Evolutionary conservation across 2,888 invertebrate species (phyloP).

Genomic region (Caenorhabditis doughertyi): DNA sequence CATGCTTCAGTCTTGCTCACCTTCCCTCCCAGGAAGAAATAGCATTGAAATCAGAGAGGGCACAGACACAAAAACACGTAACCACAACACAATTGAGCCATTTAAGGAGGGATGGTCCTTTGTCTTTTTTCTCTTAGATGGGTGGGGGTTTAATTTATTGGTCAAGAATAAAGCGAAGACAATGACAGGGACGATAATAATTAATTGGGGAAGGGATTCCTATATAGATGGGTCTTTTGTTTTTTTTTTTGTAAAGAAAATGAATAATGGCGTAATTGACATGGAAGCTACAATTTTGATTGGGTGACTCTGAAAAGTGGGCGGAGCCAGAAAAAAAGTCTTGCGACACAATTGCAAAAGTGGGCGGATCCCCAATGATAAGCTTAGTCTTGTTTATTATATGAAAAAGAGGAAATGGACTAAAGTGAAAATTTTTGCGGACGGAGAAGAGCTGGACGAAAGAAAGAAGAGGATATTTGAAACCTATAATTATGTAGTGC

Average conservation of each 20-base stretch:
- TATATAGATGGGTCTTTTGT: background rate
- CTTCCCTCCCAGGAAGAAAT: background rate
- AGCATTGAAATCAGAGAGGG: background rate
- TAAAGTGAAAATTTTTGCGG: background rate
- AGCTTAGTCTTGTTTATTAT: no score
- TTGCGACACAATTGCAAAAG: no score
- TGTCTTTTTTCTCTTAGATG: conserved; percentile 17
- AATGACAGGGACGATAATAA: conserved; percentile 9
- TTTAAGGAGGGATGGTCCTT: background rate
- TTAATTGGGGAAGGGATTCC: conserved; percentile 20
- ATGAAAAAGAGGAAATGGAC: background rate
- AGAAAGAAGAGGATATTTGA: conserved; percentile 12
- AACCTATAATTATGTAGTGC: conserved; percentile 26
- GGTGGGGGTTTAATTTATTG: conserved; percentile 40
- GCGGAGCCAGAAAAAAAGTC: no score
- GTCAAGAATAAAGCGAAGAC: background rate
- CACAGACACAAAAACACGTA: background rate
- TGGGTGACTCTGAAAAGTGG: no score
- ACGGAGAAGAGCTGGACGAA: background rate
- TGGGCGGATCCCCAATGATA: no score
- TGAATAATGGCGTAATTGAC: background rate
- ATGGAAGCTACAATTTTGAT: background rate
- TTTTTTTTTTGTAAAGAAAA: background rate
- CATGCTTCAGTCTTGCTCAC: conserved; percentile 29
- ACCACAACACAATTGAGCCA: conserved; percentile 14